Evolutionary conservation across 2,797 vertebrate genomes (phyloP).

Genomic region (Aythya fuligula): DNA sequence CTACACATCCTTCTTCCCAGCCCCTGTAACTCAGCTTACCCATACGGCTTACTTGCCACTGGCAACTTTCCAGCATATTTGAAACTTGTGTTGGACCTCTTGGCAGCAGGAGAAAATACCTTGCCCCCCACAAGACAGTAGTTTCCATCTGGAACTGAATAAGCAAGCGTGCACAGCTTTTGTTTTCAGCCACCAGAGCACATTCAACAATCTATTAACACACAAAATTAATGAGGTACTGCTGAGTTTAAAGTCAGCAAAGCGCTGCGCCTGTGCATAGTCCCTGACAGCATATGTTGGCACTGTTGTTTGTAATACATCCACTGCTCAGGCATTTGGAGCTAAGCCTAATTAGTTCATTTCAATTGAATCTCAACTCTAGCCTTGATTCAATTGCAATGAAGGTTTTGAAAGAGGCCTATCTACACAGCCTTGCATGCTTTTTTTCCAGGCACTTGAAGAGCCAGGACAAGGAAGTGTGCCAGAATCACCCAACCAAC

Average conservation of each 20-base stretch:
- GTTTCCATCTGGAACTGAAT: conserved; percentile 31
- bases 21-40: neutral
- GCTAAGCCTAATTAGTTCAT: conserved; percentile 59
- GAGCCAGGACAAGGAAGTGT: neutral
- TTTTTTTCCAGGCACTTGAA: neutral
- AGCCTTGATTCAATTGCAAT: conserved; percentile 36
- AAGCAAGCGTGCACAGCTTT: conserved; percentile 1
- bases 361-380: conserved; percentile 53
- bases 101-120: neutral
- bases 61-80: neutral
- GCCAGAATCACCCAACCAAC: conserved; percentile 42
- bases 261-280: neutral
- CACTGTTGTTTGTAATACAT: neutral
- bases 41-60: neutral
- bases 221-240: conserved; percentile 44
- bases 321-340: conserved; percentile 17
- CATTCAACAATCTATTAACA: conserved; percentile 53
- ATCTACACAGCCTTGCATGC: neutral
- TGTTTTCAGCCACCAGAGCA: neutral
- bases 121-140: conserved; percentile 3
- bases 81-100: neutral
- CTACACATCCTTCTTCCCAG: neutral
- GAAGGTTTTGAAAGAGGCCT: conserved; percentile 43
- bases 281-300: conserved; percentile 7
- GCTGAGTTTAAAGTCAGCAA: conserved; percentile 39